Evolutionary conservation across 1,140 invertebrate species (phyloP), one percentile per base, ranked within the genome.

Genomic region (Tachypleus tridentatus): DNA sequence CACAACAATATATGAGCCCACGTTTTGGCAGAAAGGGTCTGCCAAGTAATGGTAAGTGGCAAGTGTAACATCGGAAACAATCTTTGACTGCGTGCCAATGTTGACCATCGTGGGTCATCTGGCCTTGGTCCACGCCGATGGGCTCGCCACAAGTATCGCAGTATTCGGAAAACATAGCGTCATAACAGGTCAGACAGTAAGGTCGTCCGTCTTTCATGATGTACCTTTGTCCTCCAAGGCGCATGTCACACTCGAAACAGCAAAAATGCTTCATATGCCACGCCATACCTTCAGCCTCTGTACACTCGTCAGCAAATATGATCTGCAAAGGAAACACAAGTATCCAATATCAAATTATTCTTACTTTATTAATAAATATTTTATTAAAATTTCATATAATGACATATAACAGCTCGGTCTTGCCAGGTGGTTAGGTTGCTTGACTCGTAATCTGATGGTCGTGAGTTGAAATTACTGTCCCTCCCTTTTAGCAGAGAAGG

Each of bases 241-340:
- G 89, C 64, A 84, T 80, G 73, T 94, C 87, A 80, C 96, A 98
- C 76, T 97, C 92, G 65, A 90, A 87, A 74, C 96, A 98, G 4
- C 89, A 89, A 77, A 98, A 98, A 77, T 98, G 96, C 71, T 91
- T 89, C 91, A 98, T 96, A 78, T 99, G 96, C 94, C 94, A 99
- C 52, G 93, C 93, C 65, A 90, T 81, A 1, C 93, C 93, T 74
- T 98, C 96, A 3, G 96, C 96, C 77, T 98, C 95, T 5, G 95
- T 98, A 78, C 95, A 98, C 79, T 98, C 94, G 75, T 98, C 94
- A 4, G 93, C 91, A 62, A 98, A 85, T 70, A 98, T 98, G 63
- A 98, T 93, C 88, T 93, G 82, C 7, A 29, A 29, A 29, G 29
- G 29, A 29, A 29, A 29, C 29, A 29, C 29, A 29, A 29, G 29